Conservation (phyloP, 2,797 vertebrate species). For the Coluber constrictor region DNA sequence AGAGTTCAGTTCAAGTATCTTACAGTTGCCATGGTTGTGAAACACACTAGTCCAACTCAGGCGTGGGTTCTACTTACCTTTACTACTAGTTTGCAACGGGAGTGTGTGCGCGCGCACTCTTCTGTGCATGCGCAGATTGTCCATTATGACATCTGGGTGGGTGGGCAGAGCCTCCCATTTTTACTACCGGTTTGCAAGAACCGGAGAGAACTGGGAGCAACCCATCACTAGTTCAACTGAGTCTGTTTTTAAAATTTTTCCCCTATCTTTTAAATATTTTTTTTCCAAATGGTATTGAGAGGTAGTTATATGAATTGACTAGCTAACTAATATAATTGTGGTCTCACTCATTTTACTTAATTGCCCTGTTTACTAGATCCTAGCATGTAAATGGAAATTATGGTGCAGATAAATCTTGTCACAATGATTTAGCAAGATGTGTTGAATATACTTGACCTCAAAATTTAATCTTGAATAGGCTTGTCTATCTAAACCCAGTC, state of each 20-base stretch:
- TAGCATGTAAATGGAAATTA: neutral
- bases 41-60: neutral
- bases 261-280: neutral
- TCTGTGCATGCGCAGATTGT: too few relatives aligned
- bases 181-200: too few relatives aligned
- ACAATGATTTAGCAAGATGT: neutral
- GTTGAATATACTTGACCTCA: neutral
- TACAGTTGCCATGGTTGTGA: neutral
- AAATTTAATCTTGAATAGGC: neutral
- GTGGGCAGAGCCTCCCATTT: too few relatives aligned
- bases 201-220: too few relatives aligned
- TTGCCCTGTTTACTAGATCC: neutral
- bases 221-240: neutral
- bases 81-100: too few relatives aligned
- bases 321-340: neutral
- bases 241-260: neutral
- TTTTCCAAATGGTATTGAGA: neutral
- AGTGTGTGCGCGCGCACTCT: too few relatives aligned
- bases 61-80: too few relatives aligned
- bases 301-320: neutral
- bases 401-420: neutral
- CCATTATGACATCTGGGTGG: too few relatives aligned
- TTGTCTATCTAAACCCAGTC: neutral
- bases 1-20: neutral
- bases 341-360: neutral